Base-by-base conservation (phyloP, 2,888 invertebrate species). In the Anthrax anthrax region DNA sequence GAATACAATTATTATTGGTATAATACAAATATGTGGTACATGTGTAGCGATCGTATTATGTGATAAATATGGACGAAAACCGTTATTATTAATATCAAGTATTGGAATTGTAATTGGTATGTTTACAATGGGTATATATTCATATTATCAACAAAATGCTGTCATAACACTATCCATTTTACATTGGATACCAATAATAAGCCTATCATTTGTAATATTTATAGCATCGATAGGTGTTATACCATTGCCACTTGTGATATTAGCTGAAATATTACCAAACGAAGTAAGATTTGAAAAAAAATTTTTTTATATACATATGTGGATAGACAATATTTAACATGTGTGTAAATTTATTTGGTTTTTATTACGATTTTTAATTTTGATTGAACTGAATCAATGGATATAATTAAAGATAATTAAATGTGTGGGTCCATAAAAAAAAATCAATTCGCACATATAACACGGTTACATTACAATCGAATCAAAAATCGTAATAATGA, bases 181-280 rank as follows among this genome's bases (percentile, higher is more conserved):
- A 3, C 54, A 55, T 14, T 64, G 62, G 62, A 38, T 65, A 36
- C 65, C 66, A 0, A 42, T 64, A 27, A 44, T 58, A 8, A 47
- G 62, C 6, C 59, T 67, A 59, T 59, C 62, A 3, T 42, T 59
- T 4, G 57, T 60, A 0, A 56, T 62, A 10, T 63, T 65, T 41
- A 29, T 60, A 10, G 60, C 55, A 0, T 62, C 62, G 4, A 53
- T 63, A 23, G 67, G 66, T 9, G 48, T 67, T 0, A 53, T 61
- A 9, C 57, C 64, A 0, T 42, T 67, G 12, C 60, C 61, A 27
- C 61, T 63, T 47, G 56, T 65, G 0, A 53, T 66, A 3, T 43
- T 65, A 2, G 60, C 63, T 0, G 67, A 67, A 47, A 56, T 64
- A 4, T 57, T 67, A 40, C 65, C 65, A 2, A 51, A 56, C 1